These are phyloP conservation scores for Valencia hispanica DNA, from an alignment of 2,797 vertebrate genomes.

Conservation along the genomic window DNA sequence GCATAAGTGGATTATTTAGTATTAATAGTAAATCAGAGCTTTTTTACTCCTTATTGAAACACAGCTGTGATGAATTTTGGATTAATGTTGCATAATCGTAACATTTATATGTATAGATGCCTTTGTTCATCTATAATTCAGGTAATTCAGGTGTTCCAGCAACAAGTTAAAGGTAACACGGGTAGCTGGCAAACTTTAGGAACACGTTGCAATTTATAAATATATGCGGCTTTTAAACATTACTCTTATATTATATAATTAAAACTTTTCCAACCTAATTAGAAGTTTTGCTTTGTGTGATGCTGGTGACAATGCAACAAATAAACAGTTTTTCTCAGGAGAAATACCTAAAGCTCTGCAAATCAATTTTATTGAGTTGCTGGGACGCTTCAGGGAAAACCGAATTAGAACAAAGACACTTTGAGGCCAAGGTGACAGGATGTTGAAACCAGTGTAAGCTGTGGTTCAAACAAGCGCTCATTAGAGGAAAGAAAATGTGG, in stretches of 20 bases:
- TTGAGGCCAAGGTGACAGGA: slow-evolving; percentile 12
- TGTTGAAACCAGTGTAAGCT: slow-evolving; percentile 7
- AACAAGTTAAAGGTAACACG: no score
- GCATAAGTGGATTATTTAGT: background rate
- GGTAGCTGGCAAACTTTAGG: no score
- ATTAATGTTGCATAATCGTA: background rate
- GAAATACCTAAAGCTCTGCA: slow-evolving; percentile 11
- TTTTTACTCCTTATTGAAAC: background rate
- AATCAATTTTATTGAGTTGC: slow-evolving; percentile 35
- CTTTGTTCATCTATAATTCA: background rate
- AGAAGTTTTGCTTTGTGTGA: background rate
- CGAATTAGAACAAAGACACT: slow-evolving; percentile 37
- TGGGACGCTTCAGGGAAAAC: slow-evolving; percentile 24
- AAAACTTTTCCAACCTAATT: background rate
- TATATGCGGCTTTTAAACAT: no score
- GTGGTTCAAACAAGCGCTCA: slow-evolving; percentile 10
- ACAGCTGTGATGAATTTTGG: background rate
- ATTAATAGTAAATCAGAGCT: background rate
- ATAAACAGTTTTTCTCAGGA: slow-evolving; percentile 7
- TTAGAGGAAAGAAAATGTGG: slow-evolving; percentile 20
- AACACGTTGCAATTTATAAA: background rate
- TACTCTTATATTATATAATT: background rate
- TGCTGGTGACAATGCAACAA: slow-evolving; percentile 1
- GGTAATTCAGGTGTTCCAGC: background rate
- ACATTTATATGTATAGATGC: background rate